Base-by-base conservation (phyloP, 2,113 vertebrate species). In the Zosterops pallidus region DNA sequence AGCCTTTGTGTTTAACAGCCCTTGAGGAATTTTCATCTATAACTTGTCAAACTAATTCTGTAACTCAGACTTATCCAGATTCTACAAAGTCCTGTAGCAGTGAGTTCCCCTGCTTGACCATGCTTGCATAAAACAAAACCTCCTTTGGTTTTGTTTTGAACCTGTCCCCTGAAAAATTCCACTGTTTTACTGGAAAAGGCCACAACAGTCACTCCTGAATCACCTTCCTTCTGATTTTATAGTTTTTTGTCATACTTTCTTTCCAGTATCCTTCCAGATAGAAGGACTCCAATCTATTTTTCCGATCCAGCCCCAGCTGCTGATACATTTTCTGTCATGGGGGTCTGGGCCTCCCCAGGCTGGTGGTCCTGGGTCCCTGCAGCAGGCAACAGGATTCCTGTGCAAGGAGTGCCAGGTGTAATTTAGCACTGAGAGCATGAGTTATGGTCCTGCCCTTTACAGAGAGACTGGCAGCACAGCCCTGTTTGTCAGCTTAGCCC, bases 361-460 rank as follows among this genome's bases (percentile, higher is more conserved):
- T 46, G 63, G 44, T 37, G 47, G 70, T 72, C 75, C 50, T 56
- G 64, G 68, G 22, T 65, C 39, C 46, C 71, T 59, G 20, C 41
- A 86, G 67, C 50, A 83, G 83, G 68, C 85, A 91, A 71, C 52
- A 94, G 83, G 92, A 97, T 79, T 84, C 79, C 91, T 91, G 83
- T 76, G 89, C 80, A 67, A 86, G 64, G 90, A 82, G 71, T 53
- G 87, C 95, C 95, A 94, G 92, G 87, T 93, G 21, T 95, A 95
- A 97, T 97, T 97, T 96, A 97, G 91, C 94, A 57, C 91, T 35
- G 76, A 75, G 87, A 90, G 68, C 56, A 82, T 96, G 96, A 97
- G 90, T 97, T 97, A 97, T 83, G 90, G 89, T 79, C 91, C 92
- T 97, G 94, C 91, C 94, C 97, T 97, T 97, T 97, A 95, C 77